Evolutionary conservation across 2,797 vertebrate species (phyloP).

Genomic region (Xiphorhynchus erythropygius): DNA sequence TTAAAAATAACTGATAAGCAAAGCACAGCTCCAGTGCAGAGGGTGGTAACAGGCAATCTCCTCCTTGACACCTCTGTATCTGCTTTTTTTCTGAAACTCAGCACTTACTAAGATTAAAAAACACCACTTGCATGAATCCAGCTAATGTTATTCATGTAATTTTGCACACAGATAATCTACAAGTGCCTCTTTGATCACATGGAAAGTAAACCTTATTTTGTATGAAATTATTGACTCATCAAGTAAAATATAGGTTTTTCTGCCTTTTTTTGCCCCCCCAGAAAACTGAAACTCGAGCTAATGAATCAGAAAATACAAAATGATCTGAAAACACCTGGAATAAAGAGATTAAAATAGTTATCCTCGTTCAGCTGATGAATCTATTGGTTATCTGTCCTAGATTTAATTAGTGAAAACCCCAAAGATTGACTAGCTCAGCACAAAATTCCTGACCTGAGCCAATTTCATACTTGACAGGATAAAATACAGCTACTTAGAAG

Average conservation of each 20-base stretch:
- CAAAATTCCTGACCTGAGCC: background rate
- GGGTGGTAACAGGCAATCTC: background rate
- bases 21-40: background rate
- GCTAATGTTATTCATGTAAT: background rate
- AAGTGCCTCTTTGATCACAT: background rate
- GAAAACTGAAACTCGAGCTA: background rate
- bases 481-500: background rate
- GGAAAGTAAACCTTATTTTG: background rate
- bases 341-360: background rate
- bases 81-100: background rate
- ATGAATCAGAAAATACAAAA: background rate
- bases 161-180: background rate
- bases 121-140: background rate
- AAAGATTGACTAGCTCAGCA: background rate
- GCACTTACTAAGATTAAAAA: background rate
- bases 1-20: background rate
- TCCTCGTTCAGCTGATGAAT: background rate
- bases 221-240: background rate
- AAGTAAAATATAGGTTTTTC: background rate
- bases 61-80: background rate
- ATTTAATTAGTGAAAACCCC: conserved; percentile 23
- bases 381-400: background rate
- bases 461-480: conserved; percentile 5
- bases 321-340: background rate
- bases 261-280: background rate